These are phyloP conservation scores for Troides helena DNA, from an alignment of 2,888 invertebrate species.

Conservation along the genomic window DNA sequence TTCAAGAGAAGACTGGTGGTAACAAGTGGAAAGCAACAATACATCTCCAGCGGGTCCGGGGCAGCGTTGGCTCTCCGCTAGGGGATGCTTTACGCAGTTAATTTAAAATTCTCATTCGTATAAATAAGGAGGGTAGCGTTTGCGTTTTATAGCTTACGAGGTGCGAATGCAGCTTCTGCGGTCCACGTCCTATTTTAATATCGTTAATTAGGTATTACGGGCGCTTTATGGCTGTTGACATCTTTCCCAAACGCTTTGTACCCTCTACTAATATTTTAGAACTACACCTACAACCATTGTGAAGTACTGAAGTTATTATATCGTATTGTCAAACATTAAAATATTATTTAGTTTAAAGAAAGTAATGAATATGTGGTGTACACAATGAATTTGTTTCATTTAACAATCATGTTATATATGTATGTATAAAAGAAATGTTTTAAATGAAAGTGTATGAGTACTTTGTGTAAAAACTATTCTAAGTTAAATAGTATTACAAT, in stretches of 20 bases:
- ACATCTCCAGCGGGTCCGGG: slow-evolving; percentile 48
- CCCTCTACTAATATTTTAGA: slow-evolving; percentile 14
- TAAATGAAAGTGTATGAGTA: too few relatives aligned
- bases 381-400: too few relatives aligned
- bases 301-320: slow-evolving; percentile 3
- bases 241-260: slow-evolving; percentile 34
- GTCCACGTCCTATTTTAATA: slow-evolving; percentile 75
- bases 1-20: not conserved
- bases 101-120: slow-evolving; percentile 80
- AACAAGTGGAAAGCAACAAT: slow-evolving; percentile 44
- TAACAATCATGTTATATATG: too few relatives aligned
- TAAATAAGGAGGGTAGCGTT: slow-evolving; percentile 79
- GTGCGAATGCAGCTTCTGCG: slow-evolving; percentile 77
- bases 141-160: slow-evolving; percentile 78
- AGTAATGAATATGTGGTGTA: too few relatives aligned
- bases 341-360: too few relatives aligned
- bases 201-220: slow-evolving; percentile 78
- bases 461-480: too few relatives aligned
- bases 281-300: slow-evolving; percentile 5
- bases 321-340: not conserved
- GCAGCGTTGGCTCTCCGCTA: slow-evolving; percentile 52
- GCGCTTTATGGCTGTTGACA: slow-evolving; percentile 47
- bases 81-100: slow-evolving; percentile 76
- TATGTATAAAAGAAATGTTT: too few relatives aligned
- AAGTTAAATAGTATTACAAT: too few relatives aligned